Conservation (phyloP, 2,797 vertebrate species). For the Balearica regulorum region DNA sequence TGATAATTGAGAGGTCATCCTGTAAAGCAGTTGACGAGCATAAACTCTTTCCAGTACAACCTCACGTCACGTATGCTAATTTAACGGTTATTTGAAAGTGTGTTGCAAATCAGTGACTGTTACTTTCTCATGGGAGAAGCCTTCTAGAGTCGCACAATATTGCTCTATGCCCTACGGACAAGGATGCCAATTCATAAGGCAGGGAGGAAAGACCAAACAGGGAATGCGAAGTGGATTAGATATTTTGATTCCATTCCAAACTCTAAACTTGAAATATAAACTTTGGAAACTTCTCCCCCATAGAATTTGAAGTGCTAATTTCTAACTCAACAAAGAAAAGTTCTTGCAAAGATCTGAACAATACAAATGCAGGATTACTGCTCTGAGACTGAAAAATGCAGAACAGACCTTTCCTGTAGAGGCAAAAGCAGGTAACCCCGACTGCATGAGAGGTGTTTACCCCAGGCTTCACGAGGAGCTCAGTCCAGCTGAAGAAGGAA, state of each 20-base stretch:
- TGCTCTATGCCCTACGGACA: not conserved
- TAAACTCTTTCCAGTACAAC: not conserved
- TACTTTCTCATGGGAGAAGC: not conserved
- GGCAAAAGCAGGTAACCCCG: not conserved
- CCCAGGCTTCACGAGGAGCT: not conserved
- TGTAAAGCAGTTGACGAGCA: not conserved
- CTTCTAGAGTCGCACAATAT: not conserved
- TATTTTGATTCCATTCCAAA: conserved; percentile 41
- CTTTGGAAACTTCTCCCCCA: conserved; percentile 20
- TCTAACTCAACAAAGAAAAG: conserved; percentile 27
- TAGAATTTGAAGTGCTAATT: conserved; percentile 51
- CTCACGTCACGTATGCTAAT: not conserved
- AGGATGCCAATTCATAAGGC: not conserved
- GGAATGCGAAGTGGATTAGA: conserved; percentile 22
- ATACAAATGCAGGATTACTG: not conserved
- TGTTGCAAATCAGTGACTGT: not conserved
- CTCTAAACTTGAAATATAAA: conserved; percentile 42
- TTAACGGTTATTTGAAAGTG: not conserved
- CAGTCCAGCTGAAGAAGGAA: not conserved
- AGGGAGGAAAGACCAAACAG: not conserved
- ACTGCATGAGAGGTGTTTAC: not conserved
- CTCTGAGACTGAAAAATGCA: not conserved
- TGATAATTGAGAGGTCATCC: not conserved
- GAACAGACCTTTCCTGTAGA: not conserved
- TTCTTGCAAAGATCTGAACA: conserved; percentile 26